phyloP scores from a whole-genome alignment of 2,113 vertebrate species.

The Oreochromis tanganicae region DNA sequence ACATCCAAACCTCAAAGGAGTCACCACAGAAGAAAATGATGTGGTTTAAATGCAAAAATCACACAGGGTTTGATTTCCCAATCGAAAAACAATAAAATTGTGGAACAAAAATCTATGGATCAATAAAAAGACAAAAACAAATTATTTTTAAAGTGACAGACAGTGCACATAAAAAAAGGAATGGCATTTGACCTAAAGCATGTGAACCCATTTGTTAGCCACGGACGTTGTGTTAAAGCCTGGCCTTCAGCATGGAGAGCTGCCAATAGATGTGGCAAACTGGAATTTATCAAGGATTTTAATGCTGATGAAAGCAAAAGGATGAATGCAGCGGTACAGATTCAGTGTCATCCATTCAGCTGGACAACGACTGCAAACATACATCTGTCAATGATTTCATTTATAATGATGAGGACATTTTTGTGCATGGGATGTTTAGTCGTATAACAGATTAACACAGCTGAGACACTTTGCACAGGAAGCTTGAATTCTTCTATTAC shows the following conservation, averaged over 20 bases:
- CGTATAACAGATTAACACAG: background rate
- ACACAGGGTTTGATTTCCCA: background rate
- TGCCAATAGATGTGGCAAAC: background rate
- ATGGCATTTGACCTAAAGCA: background rate
- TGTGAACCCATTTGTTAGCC: background rate
- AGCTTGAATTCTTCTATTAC: background rate
- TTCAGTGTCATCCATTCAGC: background rate
- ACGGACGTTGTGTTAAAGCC: background rate
- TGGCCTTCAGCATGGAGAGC: background rate
- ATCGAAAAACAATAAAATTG: background rate
- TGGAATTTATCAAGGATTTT: background rate
- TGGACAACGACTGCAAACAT: background rate
- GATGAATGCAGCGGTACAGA: background rate
- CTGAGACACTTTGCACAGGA: background rate
- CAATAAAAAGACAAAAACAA: background rate
- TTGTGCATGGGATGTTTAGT: background rate
- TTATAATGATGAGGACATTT: background rate
- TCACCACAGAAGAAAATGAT: background rate
- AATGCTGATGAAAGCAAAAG: background rate
- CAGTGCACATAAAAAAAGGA: background rate
- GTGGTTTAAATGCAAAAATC: background rate
- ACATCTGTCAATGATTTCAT: background rate
- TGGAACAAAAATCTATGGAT: background rate
- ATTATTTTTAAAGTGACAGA: background rate
- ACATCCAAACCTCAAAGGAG: background rate